Evolutionary conservation across 2,888 invertebrate genomes (phyloP).

Genomic region (Drosophila barbarae): DNA sequence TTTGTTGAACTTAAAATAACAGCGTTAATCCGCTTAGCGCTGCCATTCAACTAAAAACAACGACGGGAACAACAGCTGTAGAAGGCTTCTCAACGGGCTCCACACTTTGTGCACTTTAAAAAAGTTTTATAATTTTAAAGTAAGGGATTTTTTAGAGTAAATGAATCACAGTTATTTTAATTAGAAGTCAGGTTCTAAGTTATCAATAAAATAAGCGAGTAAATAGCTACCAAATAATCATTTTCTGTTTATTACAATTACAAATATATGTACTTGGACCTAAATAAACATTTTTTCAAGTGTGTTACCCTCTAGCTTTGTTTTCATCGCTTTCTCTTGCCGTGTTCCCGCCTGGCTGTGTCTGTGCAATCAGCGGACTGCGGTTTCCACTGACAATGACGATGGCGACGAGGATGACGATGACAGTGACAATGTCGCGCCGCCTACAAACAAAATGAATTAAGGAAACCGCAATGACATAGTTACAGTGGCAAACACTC

Average conservation of each 20-base stretch:
- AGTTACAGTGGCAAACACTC: conserved; percentile 58
- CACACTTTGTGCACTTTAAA: conserved; percentile 5
- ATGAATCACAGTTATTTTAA: neutral
- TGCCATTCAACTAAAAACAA: conserved; percentile 68
- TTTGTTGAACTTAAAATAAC: conserved; percentile 75
- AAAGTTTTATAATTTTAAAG: neutral
- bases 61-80: conserved; percentile 43
- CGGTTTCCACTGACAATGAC: conserved; percentile 55
- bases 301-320: neutral
- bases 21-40: conserved; percentile 74
- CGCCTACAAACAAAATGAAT: conserved; percentile 72
- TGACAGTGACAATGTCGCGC: conserved; percentile 55
- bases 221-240: neutral
- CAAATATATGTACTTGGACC: neutral
- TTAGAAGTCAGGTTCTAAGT: neutral
- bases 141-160: accelerated
- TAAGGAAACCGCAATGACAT: conserved; percentile 74
- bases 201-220: neutral
- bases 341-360: conserved; percentile 4
- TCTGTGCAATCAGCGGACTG: conserved; percentile 45
- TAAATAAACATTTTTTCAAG: neutral
- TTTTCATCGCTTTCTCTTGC: conserved; percentile 1
- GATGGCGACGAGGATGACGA: conserved; percentile 41
- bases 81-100: conserved; percentile 30
- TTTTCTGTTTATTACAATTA: neutral